Percentiles rank a stretch among this genome's conserved stretches.
Evolutionary conservation across 2,888 invertebrate genomes (phyloP).

Genomic region (Spodoptera exigua): DNA sequence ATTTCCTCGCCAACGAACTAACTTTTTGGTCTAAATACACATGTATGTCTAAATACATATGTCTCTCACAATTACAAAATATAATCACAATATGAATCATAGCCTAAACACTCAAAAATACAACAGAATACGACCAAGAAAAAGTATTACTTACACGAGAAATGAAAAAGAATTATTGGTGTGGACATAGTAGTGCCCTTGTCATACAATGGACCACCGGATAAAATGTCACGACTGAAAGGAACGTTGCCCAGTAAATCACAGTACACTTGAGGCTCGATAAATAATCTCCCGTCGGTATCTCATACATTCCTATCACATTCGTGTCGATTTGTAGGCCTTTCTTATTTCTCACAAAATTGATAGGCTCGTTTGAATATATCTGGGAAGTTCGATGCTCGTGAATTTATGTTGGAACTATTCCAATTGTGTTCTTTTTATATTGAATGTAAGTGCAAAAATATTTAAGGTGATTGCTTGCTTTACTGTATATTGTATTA

Average conservation of each 20-base stretch:
- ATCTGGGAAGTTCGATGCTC: conserved; percentile 33
- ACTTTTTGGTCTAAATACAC: no score
- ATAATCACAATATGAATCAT: no score
- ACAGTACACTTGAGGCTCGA: conserved; percentile 45
- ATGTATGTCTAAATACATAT: no score
- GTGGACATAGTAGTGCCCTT: conserved; percentile 2
- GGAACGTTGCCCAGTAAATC: conserved; percentile 48
- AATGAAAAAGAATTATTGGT: conserved; percentile 12
- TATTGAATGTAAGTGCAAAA: conserved; percentile 12
- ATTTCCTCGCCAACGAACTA: no score
- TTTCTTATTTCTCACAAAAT: conserved; percentile 53
- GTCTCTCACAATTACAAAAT: no score
- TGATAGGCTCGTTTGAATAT: conserved; percentile 55
- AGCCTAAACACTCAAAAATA: no score
- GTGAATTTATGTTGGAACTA: conserved; percentile 34
- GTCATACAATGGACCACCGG: conserved; percentile 14
- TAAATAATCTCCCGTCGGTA: conserved; percentile 48
- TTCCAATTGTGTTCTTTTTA: conserved; percentile 5
- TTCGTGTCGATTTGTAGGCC: conserved; percentile 42
- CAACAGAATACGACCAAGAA: neutral
- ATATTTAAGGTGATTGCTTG: conserved; percentile 6
- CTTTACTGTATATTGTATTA: neutral
- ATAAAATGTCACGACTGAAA: conserved; percentile 39
- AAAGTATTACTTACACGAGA: conserved; percentile 9
- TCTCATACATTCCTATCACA: conserved; percentile 44